Percentiles rank a stretch among this genome's conserved stretches.
phyloP scores from a whole-genome alignment of 2,888 invertebrate species.

The Brachyopa scutellaris region DNA sequence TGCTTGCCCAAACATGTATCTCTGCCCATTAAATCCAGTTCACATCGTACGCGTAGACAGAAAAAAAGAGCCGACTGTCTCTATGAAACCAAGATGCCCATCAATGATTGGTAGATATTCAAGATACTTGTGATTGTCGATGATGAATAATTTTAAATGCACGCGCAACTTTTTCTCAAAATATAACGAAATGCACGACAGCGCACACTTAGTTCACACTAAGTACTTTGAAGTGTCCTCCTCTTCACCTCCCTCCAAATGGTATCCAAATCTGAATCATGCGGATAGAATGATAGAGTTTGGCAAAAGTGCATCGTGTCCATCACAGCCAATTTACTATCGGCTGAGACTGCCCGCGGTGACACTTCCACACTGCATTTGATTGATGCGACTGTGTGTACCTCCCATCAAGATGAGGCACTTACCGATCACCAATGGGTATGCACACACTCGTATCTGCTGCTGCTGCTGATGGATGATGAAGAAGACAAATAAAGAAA shows the following conservation, averaged over 20 bases:
- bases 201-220: neutral
- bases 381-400: constrained; percentile 52
- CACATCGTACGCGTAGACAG: constrained; percentile 14
- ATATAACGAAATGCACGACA: neutral
- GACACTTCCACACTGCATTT: constrained; percentile 33
- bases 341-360: constrained; percentile 18
- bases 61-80: constrained; percentile 34
- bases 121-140: constrained; percentile 7
- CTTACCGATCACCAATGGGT: constrained; percentile 12
- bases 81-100: constrained; percentile 3
- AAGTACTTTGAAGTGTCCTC: constrained; percentile 2
- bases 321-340: constrained; percentile 26
- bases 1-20: neutral
- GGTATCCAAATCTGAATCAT: neutral
- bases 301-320: constrained; percentile 40
- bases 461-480: constrained; percentile 5
- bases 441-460: no score
- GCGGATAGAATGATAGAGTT: constrained; percentile 25
- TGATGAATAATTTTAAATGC: constrained; percentile 43
- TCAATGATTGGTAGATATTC: constrained; percentile 13
- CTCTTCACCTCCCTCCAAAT: neutral
- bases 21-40: constrained; percentile 29
- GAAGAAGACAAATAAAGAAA: constrained; percentile 28
- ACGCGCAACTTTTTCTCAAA: neutral
- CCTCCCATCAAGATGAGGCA: constrained; percentile 43